Percentiles rank a stretch among this genome's conserved stretches.
Evolutionary conservation across 2,888 invertebrate species (phyloP).

Genomic region (Galeopsomyia nigrocyanea): DNA sequence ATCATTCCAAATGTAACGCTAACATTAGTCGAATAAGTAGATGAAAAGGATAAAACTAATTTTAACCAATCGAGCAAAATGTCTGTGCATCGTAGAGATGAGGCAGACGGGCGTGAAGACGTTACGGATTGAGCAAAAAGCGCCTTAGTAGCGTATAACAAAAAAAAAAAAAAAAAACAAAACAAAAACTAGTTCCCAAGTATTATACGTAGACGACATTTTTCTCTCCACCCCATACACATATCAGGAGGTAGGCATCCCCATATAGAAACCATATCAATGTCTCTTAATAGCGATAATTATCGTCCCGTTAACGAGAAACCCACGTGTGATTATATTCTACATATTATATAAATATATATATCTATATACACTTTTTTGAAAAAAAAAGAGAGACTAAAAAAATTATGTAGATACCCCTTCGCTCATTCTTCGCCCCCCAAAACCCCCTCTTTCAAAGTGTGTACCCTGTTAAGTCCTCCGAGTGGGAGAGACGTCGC

Average conservation of each 20-base stretch:
- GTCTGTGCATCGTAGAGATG: not conserved
- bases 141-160: conserved; percentile 57
- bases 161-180: too few species aligned
- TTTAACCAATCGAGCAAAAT: conserved; percentile 18
- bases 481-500: too few species aligned
- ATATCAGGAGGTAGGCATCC: conserved; percentile 67
- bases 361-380: conserved; percentile 23
- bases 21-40: conserved; percentile 38
- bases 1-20: conserved; percentile 45
- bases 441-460: not conserved
- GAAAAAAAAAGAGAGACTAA: conserved; percentile 6
- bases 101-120: conserved; percentile 27
- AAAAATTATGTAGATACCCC: conserved; percentile 39
- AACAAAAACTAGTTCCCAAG: conserved; percentile 63
- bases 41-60: conserved; percentile 9
- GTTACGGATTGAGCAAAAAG: conserved; percentile 51
- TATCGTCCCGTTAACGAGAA: conserved; percentile 45
- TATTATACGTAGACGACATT: conserved; percentile 61
- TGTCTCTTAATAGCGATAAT: conserved; percentile 60
- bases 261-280: conserved; percentile 62
- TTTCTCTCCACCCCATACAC: conserved; percentile 48
- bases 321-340: conserved; percentile 46
- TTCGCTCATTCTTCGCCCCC: conserved; percentile 12
- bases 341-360: conserved; percentile 36
- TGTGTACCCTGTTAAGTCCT: too few species aligned